Conservation (phyloP, 2,113 vertebrate genomes). For the Malaclemys terrapin region DNA sequence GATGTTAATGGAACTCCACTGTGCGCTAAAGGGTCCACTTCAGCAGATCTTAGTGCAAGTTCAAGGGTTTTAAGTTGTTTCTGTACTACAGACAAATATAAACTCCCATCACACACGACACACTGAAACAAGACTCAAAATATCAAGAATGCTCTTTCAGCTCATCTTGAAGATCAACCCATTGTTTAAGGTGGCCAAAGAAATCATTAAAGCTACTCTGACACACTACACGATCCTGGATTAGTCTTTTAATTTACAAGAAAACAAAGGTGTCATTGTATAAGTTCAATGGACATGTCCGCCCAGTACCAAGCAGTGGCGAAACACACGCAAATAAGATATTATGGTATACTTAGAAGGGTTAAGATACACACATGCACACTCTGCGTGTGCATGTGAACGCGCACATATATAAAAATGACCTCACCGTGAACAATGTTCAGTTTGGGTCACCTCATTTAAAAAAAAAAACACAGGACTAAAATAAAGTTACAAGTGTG, state of each 20-base stretch:
- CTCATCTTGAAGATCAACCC: background rate
- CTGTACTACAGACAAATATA: background rate
- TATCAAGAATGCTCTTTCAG: background rate
- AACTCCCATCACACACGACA: background rate
- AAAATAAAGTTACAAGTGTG: background rate
- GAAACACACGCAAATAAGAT: background rate
- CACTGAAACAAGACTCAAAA: background rate
- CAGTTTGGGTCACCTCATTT: background rate
- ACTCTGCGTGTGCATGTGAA: background rate
- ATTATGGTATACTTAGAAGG: background rate
- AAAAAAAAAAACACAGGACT: background rate
- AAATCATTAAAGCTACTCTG: background rate
- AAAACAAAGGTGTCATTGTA: background rate
- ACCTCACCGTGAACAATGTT: background rate
- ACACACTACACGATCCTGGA: rapidly evolving
- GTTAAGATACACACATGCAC: rapidly evolving
- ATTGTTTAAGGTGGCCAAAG: background rate
- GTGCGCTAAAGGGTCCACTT: background rate
- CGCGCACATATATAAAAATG: background rate
- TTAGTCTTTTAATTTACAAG: background rate
- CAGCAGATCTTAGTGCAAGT: background rate
- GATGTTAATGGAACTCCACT: background rate
- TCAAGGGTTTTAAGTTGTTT: background rate
- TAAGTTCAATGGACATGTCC: background rate
- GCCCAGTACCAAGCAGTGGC: background rate